Base-by-base conservation (phyloP, 2,113 vertebrate genomes). In the Myxocyprinus asiaticus region DNA sequence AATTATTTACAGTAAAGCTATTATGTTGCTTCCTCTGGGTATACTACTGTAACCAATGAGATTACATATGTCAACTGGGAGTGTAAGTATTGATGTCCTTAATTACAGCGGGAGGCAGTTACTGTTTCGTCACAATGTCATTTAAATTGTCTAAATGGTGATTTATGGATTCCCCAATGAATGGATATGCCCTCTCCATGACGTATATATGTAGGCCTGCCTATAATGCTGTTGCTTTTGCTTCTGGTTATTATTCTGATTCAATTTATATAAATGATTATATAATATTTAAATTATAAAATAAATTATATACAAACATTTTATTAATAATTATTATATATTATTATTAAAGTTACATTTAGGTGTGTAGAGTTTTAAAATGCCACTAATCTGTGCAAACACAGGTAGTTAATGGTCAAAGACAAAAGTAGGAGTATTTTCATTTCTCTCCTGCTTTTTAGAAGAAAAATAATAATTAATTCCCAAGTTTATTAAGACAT, bases 11-110 rank as follows among this genome's bases (percentile, higher is more conserved):
- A 67, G 70, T 75, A 80, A 65, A 68, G 33, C 48, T 61, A 62
- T 73, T 74, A 81, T n/a, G 58, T 17, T 43, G 43, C 53, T 73
- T 75, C 79, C 65, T 59, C 65, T 76, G 61, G 14, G 22, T 33
- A 33, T 33, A 33, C 22, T 33, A 33, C 22, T 33, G 73, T 76
- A 44, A 55, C 22, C 22, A 76, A 63, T 61, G 55, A 7, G 12
- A 61, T n/a, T 5, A 58, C 43, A 47, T 61, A 59, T 59, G 6
- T 66, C 22, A 65, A 51, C 6, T 44, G 53, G 53, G 48, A 64
- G 71, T 62, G 71, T 58, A 74, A 59, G 71, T 74, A 76, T 33
- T 33, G 22, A 33, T 76, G 74, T 76, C 62, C 17, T 1, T 11
- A 63, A 75, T 75, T 63, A 53, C 56, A 50, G 45, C 7, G 8